A percentile compares a stretch with the other conserved stretches of the same genome.
phyloP scores from a whole-genome alignment of 2,797 vertebrate species.

The Antennarius maculatus region DNA sequence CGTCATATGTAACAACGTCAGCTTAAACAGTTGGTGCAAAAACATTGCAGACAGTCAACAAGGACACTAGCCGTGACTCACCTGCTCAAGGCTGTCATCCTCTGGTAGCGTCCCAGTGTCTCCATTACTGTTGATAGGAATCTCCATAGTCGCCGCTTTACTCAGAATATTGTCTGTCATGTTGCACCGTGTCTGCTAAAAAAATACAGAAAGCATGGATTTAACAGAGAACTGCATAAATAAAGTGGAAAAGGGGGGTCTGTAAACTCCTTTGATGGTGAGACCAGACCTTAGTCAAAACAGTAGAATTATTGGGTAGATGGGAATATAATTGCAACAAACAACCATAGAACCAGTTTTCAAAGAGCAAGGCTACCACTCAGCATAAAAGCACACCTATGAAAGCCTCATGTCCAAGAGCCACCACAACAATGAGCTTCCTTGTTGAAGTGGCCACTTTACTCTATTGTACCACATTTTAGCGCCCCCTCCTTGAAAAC shows the following conservation, averaged over 20 bases:
- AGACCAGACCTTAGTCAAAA: conserved; percentile 43
- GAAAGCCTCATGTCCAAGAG: conserved; percentile 16
- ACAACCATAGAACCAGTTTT: conserved; percentile 53
- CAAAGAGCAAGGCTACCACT: conserved; percentile 62
- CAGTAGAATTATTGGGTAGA: conserved; percentile 49
- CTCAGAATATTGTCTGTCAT: conserved; percentile 95
- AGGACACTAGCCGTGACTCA: conserved; percentile 62
- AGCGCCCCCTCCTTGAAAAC: conserved; percentile 13
- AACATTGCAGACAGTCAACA: background rate
- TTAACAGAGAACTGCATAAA: conserved; percentile 8
- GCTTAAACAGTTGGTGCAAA: background rate
- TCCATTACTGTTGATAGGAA: conserved; percentile 95
- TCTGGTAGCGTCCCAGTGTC: conserved; percentile 88
- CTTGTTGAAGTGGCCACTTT: conserved; percentile 58
- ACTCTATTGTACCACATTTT: background rate
- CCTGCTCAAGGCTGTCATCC: conserved; percentile 95
- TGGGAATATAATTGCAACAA: conserved; percentile 46
- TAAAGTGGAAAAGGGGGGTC: conserved; percentile 15
- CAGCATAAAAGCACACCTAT: conserved; percentile 48
- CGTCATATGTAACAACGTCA: too few species aligned
- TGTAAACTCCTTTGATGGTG: conserved; percentile 29
- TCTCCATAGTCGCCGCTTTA: conserved; percentile 98
- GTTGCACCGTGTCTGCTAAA: conserved; percentile 68
- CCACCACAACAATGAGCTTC: conserved; percentile 43
- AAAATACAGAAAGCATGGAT: background rate